phyloP scores from a whole-genome alignment of 2,113 vertebrate genomes.

The Spermophilus dauricus region DNA sequence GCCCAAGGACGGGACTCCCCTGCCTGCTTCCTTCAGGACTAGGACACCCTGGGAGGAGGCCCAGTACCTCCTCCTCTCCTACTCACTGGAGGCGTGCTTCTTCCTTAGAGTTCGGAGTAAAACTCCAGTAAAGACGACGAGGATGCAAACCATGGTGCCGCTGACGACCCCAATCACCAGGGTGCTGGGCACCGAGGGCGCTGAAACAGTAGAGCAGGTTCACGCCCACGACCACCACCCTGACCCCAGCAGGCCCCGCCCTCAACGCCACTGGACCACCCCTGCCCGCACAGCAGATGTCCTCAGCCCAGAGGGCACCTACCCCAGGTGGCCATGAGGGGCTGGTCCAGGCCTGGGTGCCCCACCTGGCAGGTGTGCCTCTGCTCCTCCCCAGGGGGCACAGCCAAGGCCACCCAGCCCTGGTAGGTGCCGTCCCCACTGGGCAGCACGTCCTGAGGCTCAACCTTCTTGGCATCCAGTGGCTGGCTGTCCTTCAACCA shows the following conservation, averaged over 20 bases:
- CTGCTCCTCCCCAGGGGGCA: conserved; percentile 62
- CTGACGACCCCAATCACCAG: conserved; percentile 27
- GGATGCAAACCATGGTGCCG: not conserved
- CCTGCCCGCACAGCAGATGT: not conserved
- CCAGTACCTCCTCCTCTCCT: not conserved
- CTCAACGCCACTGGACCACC: not conserved
- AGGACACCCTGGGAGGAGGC: not conserved
- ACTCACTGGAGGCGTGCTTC: conserved; percentile 59
- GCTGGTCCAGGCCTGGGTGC: conserved; percentile 64
- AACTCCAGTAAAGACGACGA: conserved; percentile 36
- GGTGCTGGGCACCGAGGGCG: not conserved
- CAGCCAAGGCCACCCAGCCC: not conserved
- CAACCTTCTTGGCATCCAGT: not conserved
- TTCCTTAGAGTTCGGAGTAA: conserved; percentile 57
- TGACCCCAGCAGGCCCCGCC: no score
- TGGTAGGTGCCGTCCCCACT: conserved; percentile 76
- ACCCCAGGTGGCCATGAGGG: conserved; percentile 71
- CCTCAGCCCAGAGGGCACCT: not conserved
- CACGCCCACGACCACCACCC: fast-evolving
- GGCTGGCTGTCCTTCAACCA: conserved; percentile 74
- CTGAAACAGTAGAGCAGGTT: conserved; percentile 22
- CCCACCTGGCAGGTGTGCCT: conserved; percentile 71
- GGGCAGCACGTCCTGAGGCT: conserved; percentile 16
- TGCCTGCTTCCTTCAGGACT: not conserved
- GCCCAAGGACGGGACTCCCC: not conserved